Evolutionary conservation across 2,888 invertebrate species (phyloP), one percentile per base, ranked within the genome.

Genomic region (Leptopilina syphax): DNA sequence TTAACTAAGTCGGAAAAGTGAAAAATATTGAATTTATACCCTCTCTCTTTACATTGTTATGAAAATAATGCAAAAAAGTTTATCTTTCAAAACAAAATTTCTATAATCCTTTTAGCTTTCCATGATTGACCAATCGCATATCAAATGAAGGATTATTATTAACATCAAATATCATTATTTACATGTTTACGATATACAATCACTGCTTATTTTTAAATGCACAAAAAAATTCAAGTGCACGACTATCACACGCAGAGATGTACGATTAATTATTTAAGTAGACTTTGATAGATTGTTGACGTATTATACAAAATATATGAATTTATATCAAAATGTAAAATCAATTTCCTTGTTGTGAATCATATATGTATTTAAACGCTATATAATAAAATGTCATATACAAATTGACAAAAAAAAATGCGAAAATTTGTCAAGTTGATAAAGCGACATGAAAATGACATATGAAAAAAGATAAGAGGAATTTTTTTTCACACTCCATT

Each of bases 351-450:
- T n/a, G 9, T 73, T 73, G 9, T 57, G 57, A 57, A 73, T 73
- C 57, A 73, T 54, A 13, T 57, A 24, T 7, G 27, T 6, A 18
- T 18, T 18, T 18, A 34, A 34, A 34, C 34, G 34, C 34, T 34
- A 1, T 34, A 34, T 44, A 44, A 44, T 27, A 41, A 6, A 24
- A 54, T 24, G 24, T 5, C 50, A 18, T 18, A 18, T 18, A 70
- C 13, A 24, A 70, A 73, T 34, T 34, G 57, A 34, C 34, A 34
- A 34, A 34, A 34, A 34, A 34, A 34, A 34, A 34, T 27, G 34
- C 24, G 70, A 57, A 57, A 73, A 73, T 73, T 34, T 73, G 34
- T 73, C 27, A 73, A n/a, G n/a, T 24, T 73, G 73, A 73, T 73
- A 73, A 34, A 73, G 34, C 7, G 12, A 8, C 9, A 6, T 4